Evolutionary conservation across 2,888 invertebrate species (phyloP), one percentile per base, ranked within the genome.

Genomic region (Eilema sororculum): DNA sequence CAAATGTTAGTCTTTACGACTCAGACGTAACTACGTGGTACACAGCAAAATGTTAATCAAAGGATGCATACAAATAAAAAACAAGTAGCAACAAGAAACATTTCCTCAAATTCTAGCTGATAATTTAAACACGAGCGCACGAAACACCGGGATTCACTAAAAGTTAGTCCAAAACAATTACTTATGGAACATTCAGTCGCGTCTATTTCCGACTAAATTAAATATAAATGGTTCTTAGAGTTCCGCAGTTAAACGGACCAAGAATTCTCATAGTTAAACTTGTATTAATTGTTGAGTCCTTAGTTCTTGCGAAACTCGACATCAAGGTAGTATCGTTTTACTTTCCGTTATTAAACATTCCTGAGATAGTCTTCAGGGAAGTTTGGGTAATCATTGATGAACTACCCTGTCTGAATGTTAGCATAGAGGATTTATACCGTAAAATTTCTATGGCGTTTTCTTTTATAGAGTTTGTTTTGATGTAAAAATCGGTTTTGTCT

Each of bases 241-340:
- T 80, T 80, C 67, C 71, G 60, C 80, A 78, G 76, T 78, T 78
- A 82, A 86, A 79, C 81, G 80, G 76, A 74, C 77, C 76, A 74
- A 77, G 77, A 79, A 82, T 82, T 85, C 84, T 78, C 84, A 83
- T 78, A 81, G 78, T 86, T 82, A 81, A 84, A 85, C 73, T 85
- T 85, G 78, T 75, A 86, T 84, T 86, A 82, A 85, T 86, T 87
- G 85, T 81, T 72, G 74, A 79, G 78, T 70, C 73, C 79, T 78
- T 75, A 73, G 73, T 81, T 75, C 74, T 77, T 76, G 75, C 28
- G 71, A 78, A 83, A 81, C 72, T 83, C 59, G 57, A 69, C 75
- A 77, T 74, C 71, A 78, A 77, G 79, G 73, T 78, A 77, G 72
- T 77, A 83, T 70, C 76, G 78, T 65, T 77, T 69, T 82, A 73